phyloP scores from a whole-genome alignment of 2,888 invertebrate species.

The Pimpla rufipes region DNA sequence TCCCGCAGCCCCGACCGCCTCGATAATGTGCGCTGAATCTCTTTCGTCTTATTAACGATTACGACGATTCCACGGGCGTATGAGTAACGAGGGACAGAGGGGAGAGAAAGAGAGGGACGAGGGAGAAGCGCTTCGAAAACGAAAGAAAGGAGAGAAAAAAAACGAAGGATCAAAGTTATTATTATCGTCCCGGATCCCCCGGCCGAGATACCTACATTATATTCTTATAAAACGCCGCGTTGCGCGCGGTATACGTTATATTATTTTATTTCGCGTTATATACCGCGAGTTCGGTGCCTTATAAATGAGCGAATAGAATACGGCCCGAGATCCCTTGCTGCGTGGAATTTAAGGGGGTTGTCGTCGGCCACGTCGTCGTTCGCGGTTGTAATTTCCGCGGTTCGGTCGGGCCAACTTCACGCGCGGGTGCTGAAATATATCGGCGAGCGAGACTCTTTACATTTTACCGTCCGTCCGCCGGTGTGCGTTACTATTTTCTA shows the following conservation, averaged over 20 bases:
- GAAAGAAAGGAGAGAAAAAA: constrained; percentile 16
- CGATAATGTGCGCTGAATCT: constrained; percentile 39
- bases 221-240: constrained; percentile 47
- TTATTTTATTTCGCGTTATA: constrained; percentile 21
- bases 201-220: constrained; percentile 59
- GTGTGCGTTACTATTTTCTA: constrained; percentile 20
- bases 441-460: constrained; percentile 33
- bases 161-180: constrained; percentile 41
- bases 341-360: constrained; percentile 40
- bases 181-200: constrained; percentile 59
- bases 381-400: constrained; percentile 43
- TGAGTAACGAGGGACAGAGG: constrained; percentile 58
- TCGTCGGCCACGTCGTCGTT: constrained; percentile 30
- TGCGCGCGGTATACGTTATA: constrained; percentile 24
- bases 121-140: constrained; percentile 32
- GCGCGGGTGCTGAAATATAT: constrained; percentile 37
- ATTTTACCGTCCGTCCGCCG: constrained; percentile 33
- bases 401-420: not conserved
- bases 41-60: constrained; percentile 68
- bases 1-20: too few relatives aligned
- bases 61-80: constrained; percentile 65
- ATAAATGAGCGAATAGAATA: constrained; percentile 57
- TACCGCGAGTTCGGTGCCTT: constrained; percentile 17
- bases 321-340: constrained; percentile 57
- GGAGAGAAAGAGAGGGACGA: constrained; percentile 14